phyloP scores from a whole-genome alignment of 2,113 vertebrate genomes.

The Anguilla rostrata region DNA sequence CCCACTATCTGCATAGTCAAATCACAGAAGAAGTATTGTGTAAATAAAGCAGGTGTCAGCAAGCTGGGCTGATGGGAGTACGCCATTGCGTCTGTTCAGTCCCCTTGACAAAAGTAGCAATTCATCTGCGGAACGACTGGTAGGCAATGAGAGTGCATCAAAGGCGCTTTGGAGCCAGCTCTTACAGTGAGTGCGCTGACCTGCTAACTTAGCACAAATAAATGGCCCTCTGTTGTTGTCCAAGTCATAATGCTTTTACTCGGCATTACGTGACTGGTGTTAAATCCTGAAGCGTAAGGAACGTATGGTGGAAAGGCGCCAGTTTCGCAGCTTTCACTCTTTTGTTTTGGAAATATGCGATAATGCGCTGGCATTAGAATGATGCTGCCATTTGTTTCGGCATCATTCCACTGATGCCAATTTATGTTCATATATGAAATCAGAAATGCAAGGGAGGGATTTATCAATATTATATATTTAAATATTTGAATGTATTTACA shows the following conservation, averaged over 20 bases:
- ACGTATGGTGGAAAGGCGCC: not conserved
- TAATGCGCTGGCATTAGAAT: no score
- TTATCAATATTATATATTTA: no score
- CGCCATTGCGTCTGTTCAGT: not conserved
- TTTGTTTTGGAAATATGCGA: not conserved
- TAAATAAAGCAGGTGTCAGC: not conserved
- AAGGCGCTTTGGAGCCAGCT: not conserved
- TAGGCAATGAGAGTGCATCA: not conserved
- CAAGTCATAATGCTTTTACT: not conserved
- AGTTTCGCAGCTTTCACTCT: not conserved
- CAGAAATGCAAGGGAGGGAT: not conserved
- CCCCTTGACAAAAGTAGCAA: not conserved
- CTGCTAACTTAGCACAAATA: not conserved
- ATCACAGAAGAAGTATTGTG: not conserved
- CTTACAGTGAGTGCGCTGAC: not conserved
- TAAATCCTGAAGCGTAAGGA: not conserved
- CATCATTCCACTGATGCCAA: not conserved
- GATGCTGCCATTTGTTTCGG: no score
- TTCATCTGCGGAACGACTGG: not conserved
- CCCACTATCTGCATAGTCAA: not conserved
- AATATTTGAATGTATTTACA: no score
- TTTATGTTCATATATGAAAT: not conserved
- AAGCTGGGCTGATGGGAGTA: not conserved
- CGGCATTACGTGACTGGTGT: not conserved
- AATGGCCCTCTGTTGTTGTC: not conserved